Conservation (phyloP, 2,797 vertebrate species). For the Gorsachius magnificus region DNA sequence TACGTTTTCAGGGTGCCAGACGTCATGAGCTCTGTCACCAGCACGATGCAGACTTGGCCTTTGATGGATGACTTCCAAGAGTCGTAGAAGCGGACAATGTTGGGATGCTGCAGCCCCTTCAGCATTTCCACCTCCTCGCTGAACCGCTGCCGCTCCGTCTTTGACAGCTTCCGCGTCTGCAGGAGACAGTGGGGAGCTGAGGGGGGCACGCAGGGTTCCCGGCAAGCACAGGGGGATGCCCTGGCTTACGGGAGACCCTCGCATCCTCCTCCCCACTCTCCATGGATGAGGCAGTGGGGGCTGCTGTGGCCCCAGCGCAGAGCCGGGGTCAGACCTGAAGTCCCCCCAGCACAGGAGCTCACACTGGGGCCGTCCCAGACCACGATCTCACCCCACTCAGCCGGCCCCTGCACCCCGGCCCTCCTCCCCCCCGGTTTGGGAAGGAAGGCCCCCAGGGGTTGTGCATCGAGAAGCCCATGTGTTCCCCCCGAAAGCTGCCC, state of each 20-base stretch:
- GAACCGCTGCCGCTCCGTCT: conserved; percentile 92
- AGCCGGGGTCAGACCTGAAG: neutral
- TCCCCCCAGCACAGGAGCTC: neutral
- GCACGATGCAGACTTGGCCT: conserved; percentile 93
- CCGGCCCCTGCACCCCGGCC: neutral
- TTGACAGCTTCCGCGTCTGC: conserved; percentile 93
- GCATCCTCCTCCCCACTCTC: accelerated
- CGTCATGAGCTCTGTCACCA: conserved; percentile 98
- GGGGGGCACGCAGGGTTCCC: neutral
- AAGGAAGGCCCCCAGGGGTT: no score
- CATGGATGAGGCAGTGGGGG: accelerated
- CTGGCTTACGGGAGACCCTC: neutral
- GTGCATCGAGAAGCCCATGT: accelerated
- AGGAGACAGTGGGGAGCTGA: neutral
- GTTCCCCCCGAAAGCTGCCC: neutral
- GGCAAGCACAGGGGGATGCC: accelerated
- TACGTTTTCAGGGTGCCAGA: conserved; percentile 98
- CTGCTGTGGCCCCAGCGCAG: neutral
- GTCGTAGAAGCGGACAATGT: conserved; percentile 98
- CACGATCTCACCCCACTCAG: neutral
- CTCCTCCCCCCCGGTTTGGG: neutral
- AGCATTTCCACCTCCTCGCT: conserved; percentile 98
- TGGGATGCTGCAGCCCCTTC: conserved; percentile 96
- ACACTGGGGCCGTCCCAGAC: accelerated
- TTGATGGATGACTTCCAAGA: conserved; percentile 95